Percentiles rank a stretch among this genome's conserved stretches.
Conservation (phyloP, 2,797 vertebrate genomes). For the Agapornis canus region DNA sequence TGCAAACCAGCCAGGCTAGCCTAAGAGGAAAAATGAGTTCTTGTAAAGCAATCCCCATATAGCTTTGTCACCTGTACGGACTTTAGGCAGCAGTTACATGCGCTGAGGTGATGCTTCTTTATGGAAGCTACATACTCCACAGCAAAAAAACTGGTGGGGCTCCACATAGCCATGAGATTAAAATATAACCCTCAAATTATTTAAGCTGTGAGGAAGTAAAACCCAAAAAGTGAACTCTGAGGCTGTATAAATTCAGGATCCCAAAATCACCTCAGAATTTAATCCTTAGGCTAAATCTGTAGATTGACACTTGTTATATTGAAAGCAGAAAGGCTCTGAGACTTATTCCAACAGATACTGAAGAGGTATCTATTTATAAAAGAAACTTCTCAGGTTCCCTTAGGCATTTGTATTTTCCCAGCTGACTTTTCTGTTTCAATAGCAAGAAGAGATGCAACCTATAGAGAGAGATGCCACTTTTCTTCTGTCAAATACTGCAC, state of each 20-base stretch:
- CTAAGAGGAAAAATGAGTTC: neutral
- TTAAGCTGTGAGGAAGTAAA: neutral
- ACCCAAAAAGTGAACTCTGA: neutral
- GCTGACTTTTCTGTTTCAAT: neutral
- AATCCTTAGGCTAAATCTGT: neutral
- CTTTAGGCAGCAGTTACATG: neutral
- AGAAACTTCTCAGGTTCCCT: neutral
- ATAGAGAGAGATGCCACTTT: slow-evolving; percentile 65
- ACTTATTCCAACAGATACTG: neutral
- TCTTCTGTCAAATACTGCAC: slow-evolving; percentile 82
- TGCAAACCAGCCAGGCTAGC: neutral
- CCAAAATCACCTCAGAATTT: neutral
- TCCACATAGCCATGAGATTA: neutral
- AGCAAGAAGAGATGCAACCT: slow-evolving; percentile 47
- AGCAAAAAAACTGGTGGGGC: neutral
- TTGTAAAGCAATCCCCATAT: neutral
- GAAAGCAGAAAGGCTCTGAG: neutral
- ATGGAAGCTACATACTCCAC: neutral
- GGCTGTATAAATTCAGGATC: neutral
- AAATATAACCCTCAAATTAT: neutral
- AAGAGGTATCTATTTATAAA: neutral
- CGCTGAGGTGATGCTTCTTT: neutral
- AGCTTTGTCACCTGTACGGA: neutral
- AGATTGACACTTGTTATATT: neutral
- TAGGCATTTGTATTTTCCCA: neutral